Conservation (phyloP, 2,797 vertebrate genomes). For the Pseudochaenichthys georgianus region DNA sequence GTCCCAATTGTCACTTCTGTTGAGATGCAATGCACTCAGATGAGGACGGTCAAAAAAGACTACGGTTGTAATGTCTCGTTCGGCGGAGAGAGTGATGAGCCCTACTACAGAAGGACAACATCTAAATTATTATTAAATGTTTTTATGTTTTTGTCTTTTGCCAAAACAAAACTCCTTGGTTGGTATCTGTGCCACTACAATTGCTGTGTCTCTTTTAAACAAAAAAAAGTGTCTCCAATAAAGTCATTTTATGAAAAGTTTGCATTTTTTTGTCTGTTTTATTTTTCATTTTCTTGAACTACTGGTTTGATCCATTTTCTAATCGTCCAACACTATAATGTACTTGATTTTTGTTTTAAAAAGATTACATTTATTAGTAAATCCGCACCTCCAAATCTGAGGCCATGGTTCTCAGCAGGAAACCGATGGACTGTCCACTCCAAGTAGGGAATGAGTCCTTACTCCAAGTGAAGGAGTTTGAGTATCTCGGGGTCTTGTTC, state of each 20-base stretch:
- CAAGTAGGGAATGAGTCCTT: no score
- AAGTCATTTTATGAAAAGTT: constrained; percentile 25
- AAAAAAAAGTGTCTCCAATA: constrained; percentile 22
- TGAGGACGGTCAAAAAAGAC: constrained; percentile 4
- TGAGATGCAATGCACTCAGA: not conserved
- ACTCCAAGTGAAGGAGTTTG: no score
- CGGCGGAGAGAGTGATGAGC: not conserved
- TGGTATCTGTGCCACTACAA: not conserved
- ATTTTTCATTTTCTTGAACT: not conserved
- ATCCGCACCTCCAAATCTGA: no score
- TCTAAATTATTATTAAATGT: not conserved
- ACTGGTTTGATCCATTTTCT: no score
- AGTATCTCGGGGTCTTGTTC: no score
- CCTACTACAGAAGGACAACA: not conserved
- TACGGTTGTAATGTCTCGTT: constrained; percentile 21
- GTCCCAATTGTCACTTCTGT: not conserved
- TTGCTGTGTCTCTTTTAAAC: constrained; percentile 6
- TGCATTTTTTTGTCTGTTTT: not conserved
- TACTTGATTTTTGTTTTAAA: no score
- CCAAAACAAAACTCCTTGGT: not conserved
- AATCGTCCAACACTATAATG: no score
- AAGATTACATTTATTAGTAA: no score
- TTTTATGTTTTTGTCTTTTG: not conserved
- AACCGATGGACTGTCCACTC: no score
- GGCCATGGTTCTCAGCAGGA: no score